Evolutionary conservation across 2,797 vertebrate genomes (phyloP), one percentile per base, ranked within the genome.

Genomic region (Lepus oiostolus): DNA sequence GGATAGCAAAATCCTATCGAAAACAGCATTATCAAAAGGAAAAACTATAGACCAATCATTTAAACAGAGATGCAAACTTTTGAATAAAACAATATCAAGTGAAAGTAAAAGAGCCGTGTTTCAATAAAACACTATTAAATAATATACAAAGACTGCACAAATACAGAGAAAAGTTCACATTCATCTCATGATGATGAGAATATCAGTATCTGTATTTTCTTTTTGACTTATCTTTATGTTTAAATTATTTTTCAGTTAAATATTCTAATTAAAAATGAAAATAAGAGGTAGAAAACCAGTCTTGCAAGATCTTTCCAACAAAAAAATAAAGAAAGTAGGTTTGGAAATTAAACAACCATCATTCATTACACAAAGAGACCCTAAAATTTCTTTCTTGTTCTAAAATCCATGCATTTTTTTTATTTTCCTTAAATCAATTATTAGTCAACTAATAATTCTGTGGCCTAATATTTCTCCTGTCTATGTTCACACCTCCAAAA

Each of bases 231-330:
- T 50, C 13, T 52, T 22, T 65, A 76, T 68, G 24, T 14, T 88
- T 96, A 58, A 72, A 54, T 77, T 54, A 52, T 77, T 75, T 83
- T 19, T 38, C 68, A 47, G 0, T 47, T 93, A 82, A 80, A 74
- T 67, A 0, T 54, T 70, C 63, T 92, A 16, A 76, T 26, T 50
- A 30, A 92, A 58, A 92, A 63, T 75, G 24, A 82, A 22, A 77
- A 71, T 28, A 58, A 26, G 12, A 79, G 47, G 63, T 76, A n/a
- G 32, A 81, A 52, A 81, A 63, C 60, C 32, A 42, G 26, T n/a
- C 4, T 10, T 72, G 4, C 10, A 68, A 67, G 19, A 13, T 74
- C 2, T 30, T 5, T 22, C 6, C 24, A 74, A 58, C 67, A n/a
- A 32, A 32, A 7, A 50, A 68, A 52, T n/a, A 62, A 83, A 30